phyloP scores from a whole-genome alignment of 1,140 invertebrate species.

The Orussus abietinus region DNA sequence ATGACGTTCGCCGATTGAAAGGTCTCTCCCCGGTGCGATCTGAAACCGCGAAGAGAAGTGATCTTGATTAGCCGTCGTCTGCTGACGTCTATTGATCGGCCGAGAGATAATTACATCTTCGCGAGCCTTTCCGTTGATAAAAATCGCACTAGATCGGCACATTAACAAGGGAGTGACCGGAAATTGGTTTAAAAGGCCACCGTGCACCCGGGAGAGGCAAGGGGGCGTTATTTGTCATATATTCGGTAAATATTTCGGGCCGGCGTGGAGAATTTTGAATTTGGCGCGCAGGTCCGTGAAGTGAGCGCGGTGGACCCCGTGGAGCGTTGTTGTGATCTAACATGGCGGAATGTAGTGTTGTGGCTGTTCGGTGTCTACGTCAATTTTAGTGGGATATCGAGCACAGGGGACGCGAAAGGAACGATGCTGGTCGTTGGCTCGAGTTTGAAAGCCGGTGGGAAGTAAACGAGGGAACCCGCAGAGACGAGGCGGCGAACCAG shows the following conservation, averaged over 20 bases:
- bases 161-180: too few species aligned
- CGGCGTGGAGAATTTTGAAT: slow-evolving; percentile 26
- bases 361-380: slow-evolving; percentile 49
- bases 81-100: slow-evolving; percentile 26
- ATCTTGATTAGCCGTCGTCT: slow-evolving; percentile 10
- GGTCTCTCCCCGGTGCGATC: too few species aligned
- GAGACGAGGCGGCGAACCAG: slow-evolving; percentile 17
- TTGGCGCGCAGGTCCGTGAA: slow-evolving; percentile 37
- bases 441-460: slow-evolving; percentile 12
- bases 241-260: too few species aligned
- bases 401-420: slow-evolving; percentile 19
- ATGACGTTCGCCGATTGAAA: too few species aligned
- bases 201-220: too few species aligned
- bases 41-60: slow-evolving; percentile 2
- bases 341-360: slow-evolving; percentile 55
- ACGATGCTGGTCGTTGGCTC: slow-evolving; percentile 26
- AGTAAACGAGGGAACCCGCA: slow-evolving; percentile 13
- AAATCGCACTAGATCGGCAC: too few species aligned
- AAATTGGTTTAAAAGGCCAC: too few species aligned
- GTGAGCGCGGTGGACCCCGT: slow-evolving; percentile 41
- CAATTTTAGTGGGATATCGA: slow-evolving; percentile 43
- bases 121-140: too few species aligned
- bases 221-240: too few species aligned
- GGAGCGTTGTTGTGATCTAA: slow-evolving; percentile 54
- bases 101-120: slow-evolving; percentile 26